Evolutionary conservation across 2,888 invertebrate genomes (phyloP), one percentile per base, ranked within the genome.

Genomic region (Itoplectis maculator): DNA sequence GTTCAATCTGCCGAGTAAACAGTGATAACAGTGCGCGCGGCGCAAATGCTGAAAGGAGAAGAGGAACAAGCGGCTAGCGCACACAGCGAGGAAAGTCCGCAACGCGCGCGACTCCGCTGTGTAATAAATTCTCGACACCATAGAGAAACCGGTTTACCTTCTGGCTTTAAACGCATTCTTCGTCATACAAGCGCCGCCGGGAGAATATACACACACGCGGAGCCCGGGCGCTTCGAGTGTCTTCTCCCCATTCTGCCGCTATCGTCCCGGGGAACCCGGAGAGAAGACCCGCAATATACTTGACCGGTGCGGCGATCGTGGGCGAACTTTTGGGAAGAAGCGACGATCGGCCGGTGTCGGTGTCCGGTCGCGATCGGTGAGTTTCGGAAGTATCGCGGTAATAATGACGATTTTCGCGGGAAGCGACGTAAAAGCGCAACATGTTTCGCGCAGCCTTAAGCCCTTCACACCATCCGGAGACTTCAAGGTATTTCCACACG

Each of bases 141-240:
- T 42, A 61, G 37, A 61, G 18, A 18, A 65, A 42, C 65, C 42
- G 65, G 42, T 65, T 65, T 65, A 42, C 65, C 42, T 65, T 11
- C 45, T 65, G 65, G 65, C 65, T 65, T 65, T 65, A 65, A 65
- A 45, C 65, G 45, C 65, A 65, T 65, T 65, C 65, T 65, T 65
- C 65, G 65, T 65, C 45, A 23, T 45, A 45, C 65, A 65, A 65
- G 65, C 65, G 65, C 42, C 65, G 65, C 45, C 61, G 8, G 18
- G 37, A 61, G 61, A 61, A 61, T 61, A 61, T 61, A 61, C 61
- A 61, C 61, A 61, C n/a, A n/a, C n/a, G n/a, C n/a, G n/a, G 35
- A 29, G 29, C 29, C 61, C 61, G 61, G 37, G 61, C 61, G 61
- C 61, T 40, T 8, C 37, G 40, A 18, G 15, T 37, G 15, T 61